These are phyloP conservation scores for Apostichopus leukothele DNA, from an alignment of 53 echinoderm and acorn worm species.

Conservation along the genomic window DNA sequence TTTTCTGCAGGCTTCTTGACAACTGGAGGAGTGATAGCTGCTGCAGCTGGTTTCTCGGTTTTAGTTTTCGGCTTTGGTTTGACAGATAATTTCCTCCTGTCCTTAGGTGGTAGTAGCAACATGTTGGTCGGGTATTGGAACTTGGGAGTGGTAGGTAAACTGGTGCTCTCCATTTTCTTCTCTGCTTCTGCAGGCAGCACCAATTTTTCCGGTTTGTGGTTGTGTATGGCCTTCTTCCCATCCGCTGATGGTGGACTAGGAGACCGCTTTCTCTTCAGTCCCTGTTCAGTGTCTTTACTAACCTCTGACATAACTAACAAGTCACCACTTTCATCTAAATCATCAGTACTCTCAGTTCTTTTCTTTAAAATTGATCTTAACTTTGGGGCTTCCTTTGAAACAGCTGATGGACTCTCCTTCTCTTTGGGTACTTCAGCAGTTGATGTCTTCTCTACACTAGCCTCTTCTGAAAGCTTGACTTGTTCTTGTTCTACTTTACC, in stretches of 20 bases:
- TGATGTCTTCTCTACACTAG: background rate
- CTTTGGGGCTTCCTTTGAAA: constrained; percentile 63
- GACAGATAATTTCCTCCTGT: constrained; percentile 53
- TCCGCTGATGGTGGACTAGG: constrained; percentile 65
- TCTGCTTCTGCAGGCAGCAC: constrained; percentile 11
- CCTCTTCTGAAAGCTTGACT: background rate
- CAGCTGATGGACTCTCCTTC: constrained; percentile 73
- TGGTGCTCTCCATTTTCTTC: constrained; percentile 30
- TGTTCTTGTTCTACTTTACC: background rate
- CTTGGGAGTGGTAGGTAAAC: constrained; percentile 53
- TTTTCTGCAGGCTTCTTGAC: constrained; percentile 57
- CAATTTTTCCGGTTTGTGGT: constrained; percentile 11
- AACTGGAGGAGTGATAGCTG: background rate
- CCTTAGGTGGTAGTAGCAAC: constrained; percentile 59
- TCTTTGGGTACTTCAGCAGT: constrained; percentile 54
- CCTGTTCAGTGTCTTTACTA: constrained; percentile 17
- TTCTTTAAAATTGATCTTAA: constrained; percentile 86
- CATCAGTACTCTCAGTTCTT: constrained; percentile 48
- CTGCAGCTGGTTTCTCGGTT: background rate
- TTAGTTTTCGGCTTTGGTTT: constrained; percentile 52
- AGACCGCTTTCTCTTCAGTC: constrained; percentile 74
- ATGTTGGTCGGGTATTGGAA: constrained; percentile 65
- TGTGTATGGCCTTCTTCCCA: constrained; percentile 40
- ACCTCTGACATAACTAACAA: background rate
- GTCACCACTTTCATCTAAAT: constrained; percentile 2